phyloP scores from a whole-genome alignment of 2,888 invertebrate genomes.

The Cephus pulcher region DNA sequence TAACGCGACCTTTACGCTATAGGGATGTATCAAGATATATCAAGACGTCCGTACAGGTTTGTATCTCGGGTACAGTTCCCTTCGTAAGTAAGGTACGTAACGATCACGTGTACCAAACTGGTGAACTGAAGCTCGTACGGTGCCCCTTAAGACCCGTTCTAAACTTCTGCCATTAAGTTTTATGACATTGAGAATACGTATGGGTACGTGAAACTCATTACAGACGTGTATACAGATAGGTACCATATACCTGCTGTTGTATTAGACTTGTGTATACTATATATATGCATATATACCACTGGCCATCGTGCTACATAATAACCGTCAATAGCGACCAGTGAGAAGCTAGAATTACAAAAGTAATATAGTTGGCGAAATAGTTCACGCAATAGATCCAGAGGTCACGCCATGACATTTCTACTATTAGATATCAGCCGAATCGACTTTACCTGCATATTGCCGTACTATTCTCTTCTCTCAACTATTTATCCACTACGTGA shows the following conservation, averaged over 20 bases:
- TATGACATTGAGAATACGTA: background rate
- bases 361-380: background rate
- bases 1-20: background rate
- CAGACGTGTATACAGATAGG: background rate
- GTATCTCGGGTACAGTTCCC: background rate
- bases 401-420: background rate
- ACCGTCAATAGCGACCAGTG: background rate
- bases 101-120: background rate
- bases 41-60: background rate
- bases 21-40: background rate
- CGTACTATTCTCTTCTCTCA: too few species aligned
- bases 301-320: background rate
- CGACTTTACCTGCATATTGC: background rate
- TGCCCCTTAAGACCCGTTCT: slow-evolving; percentile 8
- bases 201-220: slow-evolving; percentile 1
- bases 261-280: background rate
- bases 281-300: background rate
- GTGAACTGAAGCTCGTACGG: background rate
- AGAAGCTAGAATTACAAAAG: background rate
- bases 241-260: background rate
- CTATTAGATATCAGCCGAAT: background rate
- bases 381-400: background rate
- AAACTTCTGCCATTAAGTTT: slow-evolving; percentile 9
- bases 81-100: background rate
- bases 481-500: background rate